Evolutionary conservation across 2,113 vertebrate genomes (phyloP), one percentile per base, ranked within the genome.

Genomic region (Oceanites oceanicus): DNA sequence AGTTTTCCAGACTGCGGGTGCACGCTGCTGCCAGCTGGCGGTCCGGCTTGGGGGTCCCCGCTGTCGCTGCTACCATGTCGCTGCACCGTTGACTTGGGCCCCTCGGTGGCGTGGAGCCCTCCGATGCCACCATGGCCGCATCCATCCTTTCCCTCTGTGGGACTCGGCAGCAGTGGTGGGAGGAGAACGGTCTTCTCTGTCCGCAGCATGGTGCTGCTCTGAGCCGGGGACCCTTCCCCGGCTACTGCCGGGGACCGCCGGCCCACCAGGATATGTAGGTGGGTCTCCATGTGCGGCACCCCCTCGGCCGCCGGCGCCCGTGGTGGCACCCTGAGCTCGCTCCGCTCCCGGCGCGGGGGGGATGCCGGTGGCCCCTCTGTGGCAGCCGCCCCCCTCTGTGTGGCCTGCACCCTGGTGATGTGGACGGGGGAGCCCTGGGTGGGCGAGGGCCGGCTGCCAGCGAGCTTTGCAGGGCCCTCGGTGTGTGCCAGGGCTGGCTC

Each of bases 221-320:
- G 93, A 13, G 94, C 50, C 1, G 36, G 53, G 49, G 56, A 15
- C 22, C 77, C 59, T 21, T 68, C 88, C 29, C 7, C 0, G 6
- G 36, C 40, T 2, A 2, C 73, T 0, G 1, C 47, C 0, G 70
- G 72, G 10, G 72, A 73, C 16, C n/a, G 52, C 25, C 32, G 92
- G 47, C 95, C 95, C 36, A 97, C 84, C 75, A 94, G 85, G 71
- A 97, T 88, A 2, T 97, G 94, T 23, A 97, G 94, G 29, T 97
- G 97, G 32, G 68, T 93, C 72, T 97, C 97, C 63, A 95, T 26
- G 3, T 86, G 94, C 0, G 88, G 79, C 16, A 90, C 63, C 17
- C 72, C 90, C 65, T 91, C 86, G 0, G 76, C 23, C 3, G 7
- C 19, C 1, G 72, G 32, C 1, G 5, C 68, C 42, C 91, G 59